phyloP scores from a whole-genome alignment of 2,888 invertebrate genomes.

The Rhodophaea formosa region DNA sequence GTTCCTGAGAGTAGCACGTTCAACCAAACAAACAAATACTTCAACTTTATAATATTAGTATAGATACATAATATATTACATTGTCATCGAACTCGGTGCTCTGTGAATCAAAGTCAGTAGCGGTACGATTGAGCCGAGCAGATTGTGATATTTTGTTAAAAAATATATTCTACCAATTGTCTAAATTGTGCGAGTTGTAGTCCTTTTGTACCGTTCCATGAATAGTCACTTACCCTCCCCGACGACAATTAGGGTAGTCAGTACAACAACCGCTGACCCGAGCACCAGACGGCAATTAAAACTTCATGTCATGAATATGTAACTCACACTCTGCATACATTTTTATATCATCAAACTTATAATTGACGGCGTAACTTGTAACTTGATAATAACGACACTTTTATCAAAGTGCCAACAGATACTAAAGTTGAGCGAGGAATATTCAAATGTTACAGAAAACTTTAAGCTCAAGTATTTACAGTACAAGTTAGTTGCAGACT shows the following conservation, averaged over 20 bases:
- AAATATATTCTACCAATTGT: too few relatives aligned
- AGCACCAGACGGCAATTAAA: conserved; percentile 6
- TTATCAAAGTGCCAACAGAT: neutral
- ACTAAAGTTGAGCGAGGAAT: neutral
- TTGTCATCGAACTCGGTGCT: too few relatives aligned
- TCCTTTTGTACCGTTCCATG: too few relatives aligned
- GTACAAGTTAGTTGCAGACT: neutral
- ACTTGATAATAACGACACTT: conserved; percentile 2
- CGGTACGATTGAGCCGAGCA: too few relatives aligned
- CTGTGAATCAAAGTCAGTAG: too few relatives aligned
- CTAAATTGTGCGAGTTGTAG: too few relatives aligned
- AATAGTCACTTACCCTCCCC: neutral
- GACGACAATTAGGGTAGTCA: conserved; percentile 1
- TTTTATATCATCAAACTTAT: neutral
- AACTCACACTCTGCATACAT: conserved; percentile 3
- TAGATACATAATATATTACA: too few relatives aligned
- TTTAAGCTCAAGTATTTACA: neutral
- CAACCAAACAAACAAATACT: too few relatives aligned
- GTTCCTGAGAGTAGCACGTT: too few relatives aligned
- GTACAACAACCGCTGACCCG: conserved; percentile 4
- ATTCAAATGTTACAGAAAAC: neutral
- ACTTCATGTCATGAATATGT: conserved; percentile 16
- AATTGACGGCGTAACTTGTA: neutral
- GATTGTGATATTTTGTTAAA: too few relatives aligned
- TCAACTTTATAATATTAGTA: too few relatives aligned